These are phyloP conservation scores for Cyprinodon brontotheroides DNA, from an alignment of 2,113 vertebrate genomes.

Conservation along the genomic window DNA sequence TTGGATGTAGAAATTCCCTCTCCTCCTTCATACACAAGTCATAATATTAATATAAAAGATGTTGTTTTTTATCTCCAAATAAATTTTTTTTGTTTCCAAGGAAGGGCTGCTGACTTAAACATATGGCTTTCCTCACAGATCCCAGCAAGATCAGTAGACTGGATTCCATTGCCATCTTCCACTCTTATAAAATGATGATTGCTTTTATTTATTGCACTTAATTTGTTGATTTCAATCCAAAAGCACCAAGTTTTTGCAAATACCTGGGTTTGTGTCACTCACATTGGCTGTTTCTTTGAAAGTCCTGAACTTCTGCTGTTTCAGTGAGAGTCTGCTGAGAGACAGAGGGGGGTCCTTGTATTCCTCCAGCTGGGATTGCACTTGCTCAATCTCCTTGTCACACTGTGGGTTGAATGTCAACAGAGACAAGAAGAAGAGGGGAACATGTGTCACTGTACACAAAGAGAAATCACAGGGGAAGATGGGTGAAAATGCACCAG, in stretches of 20 bases:
- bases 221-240: no score
- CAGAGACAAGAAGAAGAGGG: constrained; percentile 3
- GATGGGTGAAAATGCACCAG: neutral
- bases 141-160: no score
- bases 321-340: constrained; percentile 81
- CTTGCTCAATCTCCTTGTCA: constrained; percentile 77
- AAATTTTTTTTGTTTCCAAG: no score
- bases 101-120: no score
- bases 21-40: no score
- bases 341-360: constrained; percentile 81
- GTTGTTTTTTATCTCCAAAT: no score
- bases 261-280: constrained; percentile 28
- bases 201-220: no score
- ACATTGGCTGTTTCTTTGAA: constrained; percentile 79
- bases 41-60: no score
- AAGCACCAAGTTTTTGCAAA: no score
- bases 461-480: neutral
- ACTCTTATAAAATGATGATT: neutral
- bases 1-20: no score
- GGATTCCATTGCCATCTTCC: neutral
- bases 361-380: constrained; percentile 79
- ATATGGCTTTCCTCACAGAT: neutral
- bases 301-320: constrained; percentile 79
- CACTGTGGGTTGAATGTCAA: constrained; percentile 65
- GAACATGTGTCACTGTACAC: neutral